phyloP scores from a whole-genome alignment of 2,797 vertebrate genomes.

The Catostomus latipinnis region DNA sequence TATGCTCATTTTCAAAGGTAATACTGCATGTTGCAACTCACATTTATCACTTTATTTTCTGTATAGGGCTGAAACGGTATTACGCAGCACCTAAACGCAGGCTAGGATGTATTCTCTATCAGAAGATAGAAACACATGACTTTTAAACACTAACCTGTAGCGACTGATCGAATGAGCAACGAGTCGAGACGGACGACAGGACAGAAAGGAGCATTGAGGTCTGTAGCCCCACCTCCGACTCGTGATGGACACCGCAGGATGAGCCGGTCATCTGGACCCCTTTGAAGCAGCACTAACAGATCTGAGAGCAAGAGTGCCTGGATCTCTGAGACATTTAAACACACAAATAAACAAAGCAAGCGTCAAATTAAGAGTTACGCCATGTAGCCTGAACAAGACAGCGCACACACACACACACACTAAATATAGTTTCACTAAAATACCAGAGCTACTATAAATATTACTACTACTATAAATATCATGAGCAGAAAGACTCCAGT shows the following conservation, averaged over 20 bases:
- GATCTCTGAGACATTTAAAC: conserved; percentile 77
- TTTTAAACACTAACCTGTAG: conserved; percentile 69
- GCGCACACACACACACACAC: no score
- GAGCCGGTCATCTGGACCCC: conserved; percentile 86
- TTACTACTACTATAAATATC: no score
- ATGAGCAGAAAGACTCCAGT: no score
- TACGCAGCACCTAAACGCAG: no score
- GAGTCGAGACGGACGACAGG: conserved; percentile 79
- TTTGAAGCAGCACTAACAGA: conserved; percentile 87
- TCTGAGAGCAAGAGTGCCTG: conserved; percentile 91
- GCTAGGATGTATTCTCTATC: no score
- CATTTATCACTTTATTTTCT: no score
- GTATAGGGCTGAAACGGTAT: no score
- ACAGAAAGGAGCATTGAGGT: conserved; percentile 77
- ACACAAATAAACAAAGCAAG: neutral
- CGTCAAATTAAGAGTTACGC: neutral
- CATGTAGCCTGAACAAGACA: neutral
- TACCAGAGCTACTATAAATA: no score
- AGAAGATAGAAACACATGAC: no score
- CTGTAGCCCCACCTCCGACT: conserved; percentile 66
- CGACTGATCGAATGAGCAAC: conserved; percentile 76
- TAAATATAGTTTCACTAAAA: neutral
- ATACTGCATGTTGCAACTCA: no score
- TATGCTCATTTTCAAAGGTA: no score
- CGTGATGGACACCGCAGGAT: conserved; percentile 89